Base-by-base conservation (phyloP, 2,113 vertebrate species). In the Otocyon megalotis region DNA sequence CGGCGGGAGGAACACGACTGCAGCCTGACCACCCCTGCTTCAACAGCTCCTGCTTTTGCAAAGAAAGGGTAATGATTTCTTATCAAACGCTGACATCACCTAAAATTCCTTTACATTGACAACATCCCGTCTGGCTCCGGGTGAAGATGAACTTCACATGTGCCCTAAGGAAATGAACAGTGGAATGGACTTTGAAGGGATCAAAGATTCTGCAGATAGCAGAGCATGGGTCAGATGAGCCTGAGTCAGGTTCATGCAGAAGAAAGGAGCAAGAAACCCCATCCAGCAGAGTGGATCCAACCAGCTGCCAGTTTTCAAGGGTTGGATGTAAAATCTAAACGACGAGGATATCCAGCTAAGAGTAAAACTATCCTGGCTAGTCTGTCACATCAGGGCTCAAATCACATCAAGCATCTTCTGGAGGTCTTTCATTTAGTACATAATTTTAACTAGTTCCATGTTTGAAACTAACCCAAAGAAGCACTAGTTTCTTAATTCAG, bases 91-190 rank as follows among this genome's bases (percentile, higher is more conserved):
- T 85, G 48, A 28, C 5, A 58, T 4, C 74, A 83, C 28, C 67
- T 80, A 53, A 74, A 94, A 53, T 63, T 50, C 54, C 63, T 94
- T 91, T 56, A 32, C 60, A 63, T 20, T 93, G 94, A 69, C 79
- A 17, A 95, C 76, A 94, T 17, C 7, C 17, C 60, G 13, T 35
- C 24, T 72, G 43, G 90, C 58, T 56, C 43, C 6, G 15, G 77
- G 16, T 85, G 53, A 20, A 65, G 12, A n/a, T 24, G 50, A 37
- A 86, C 85, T 85, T 93, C 16, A 11, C n/a, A 88, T 65, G 12
- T 92, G 35, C 62, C 69, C 58, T 62, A 62, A 92, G 48, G 54
- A 97, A 93, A 92, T 84, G 20, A 48, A 74, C 79, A 72, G 35
- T 17, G 35, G 12, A 84, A 63, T 24, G 54, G 20, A 56, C 53